Base-by-base conservation (phyloP, 1,140 invertebrate species). In the Triops longicaudatus region DNA sequence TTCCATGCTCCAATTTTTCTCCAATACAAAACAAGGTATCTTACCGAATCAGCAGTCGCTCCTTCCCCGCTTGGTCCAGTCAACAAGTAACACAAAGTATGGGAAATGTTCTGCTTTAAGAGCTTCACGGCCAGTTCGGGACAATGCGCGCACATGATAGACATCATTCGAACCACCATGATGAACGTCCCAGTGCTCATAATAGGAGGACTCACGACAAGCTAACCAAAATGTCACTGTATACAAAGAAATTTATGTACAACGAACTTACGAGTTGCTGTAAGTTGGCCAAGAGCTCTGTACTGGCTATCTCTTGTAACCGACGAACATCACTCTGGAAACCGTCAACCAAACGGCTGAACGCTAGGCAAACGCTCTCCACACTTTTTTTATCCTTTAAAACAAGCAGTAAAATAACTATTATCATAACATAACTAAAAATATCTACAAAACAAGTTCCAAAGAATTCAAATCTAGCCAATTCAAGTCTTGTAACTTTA, bases 361-460 rank as follows among this genome's bases (percentile, higher is more conserved):
- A 98, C 26, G 97, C 96, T 75, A 96, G 88, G 81, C 97, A 99
- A 7, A 98, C 95, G 83, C 94, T 96, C 83, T 99, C 98, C 17
- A 98, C 94, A 80, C 95, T 97, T 82, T 98, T 98, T 83, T 98
- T 98, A 84, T 99, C 98, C 85, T 88, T 80, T 14, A 83, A 81
- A 26, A 80, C 79, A 27, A 73, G 43, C 71, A 31, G 31, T n/a
- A 37, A 12, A 43, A 72, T 44, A 31, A 22, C n/a, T 22, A 17
- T n/a, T 1, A 31, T 6, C 7, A 73, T 9, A 7, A 26, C 10
- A 72, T 12, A 26, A 26, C 72, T 12, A 1, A 10, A 72, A 5
- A 26, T 26, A n/a, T n/a, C n/a, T n/a, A n/a, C n/a, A n/a, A n/a
- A n/a, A n/a, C n/a, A n/a, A n/a, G n/a, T n/a, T n/a, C n/a, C n/a